Conservation (phyloP, 2,113 vertebrate genomes). For the Neopipo cinnamomea region DNA sequence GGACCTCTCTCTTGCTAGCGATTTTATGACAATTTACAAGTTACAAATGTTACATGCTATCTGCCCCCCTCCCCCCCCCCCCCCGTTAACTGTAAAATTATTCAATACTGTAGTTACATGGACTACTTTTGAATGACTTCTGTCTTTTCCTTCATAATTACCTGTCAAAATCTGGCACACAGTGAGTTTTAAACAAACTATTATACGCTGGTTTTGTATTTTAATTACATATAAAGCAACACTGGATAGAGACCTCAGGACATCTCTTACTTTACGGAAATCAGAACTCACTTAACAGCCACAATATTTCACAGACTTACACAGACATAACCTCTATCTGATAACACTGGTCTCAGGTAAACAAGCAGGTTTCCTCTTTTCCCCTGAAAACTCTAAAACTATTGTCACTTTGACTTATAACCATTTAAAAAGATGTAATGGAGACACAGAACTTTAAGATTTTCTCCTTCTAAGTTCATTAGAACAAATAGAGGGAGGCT, state of each 20-base stretch:
- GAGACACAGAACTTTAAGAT: neutral
- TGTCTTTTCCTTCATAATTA: neutral
- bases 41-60: neutral
- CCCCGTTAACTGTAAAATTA: neutral
- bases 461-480: neutral
- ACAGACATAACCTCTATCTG: neutral
- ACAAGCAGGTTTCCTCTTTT: neutral
- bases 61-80: neutral
- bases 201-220: neutral
- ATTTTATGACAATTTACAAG: neutral
- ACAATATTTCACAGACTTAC: neutral
- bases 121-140: neutral
- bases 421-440: neutral
- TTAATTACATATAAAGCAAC: neutral
- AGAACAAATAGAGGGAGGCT: neutral
- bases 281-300: neutral
- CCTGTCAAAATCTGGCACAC: neutral
- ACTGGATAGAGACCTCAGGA: neutral
- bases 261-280: neutral
- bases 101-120: neutral
- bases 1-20: neutral
- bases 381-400: neutral
- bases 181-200: neutral
- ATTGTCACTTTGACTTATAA: neutral
- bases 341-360: neutral